Percentiles rank a stretch among this genome's conserved stretches.
Conservation (phyloP, 2,797 vertebrate species). For the Yasuhikotakia modesta region DNA sequence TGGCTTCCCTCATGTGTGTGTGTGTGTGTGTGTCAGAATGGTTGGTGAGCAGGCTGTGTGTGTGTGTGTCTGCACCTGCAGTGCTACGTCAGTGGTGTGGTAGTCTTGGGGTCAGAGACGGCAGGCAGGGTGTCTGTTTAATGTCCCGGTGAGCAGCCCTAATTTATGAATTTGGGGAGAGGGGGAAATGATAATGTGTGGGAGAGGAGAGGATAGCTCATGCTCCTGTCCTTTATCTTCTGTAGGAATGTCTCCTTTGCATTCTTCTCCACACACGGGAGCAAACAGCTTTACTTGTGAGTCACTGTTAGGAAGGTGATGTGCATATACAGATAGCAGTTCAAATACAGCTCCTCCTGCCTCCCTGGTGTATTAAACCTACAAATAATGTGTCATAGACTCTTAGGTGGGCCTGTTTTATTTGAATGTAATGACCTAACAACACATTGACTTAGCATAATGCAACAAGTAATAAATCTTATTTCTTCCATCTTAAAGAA, state of each 20-base stretch:
- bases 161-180: constrained; percentile 64
- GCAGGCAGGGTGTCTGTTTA: constrained; percentile 65
- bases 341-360: not conserved
- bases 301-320: constrained; percentile 8
- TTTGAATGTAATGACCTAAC: not conserved
- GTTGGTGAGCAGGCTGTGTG: constrained; percentile 14
- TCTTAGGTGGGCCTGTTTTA: not conserved
- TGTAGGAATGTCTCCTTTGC: constrained; percentile 45
- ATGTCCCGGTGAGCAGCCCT: constrained; percentile 61
- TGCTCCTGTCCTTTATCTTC: constrained; percentile 49
- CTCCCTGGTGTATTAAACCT: not conserved
- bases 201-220: constrained; percentile 55
- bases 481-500: not conserved
- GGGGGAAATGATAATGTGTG: constrained; percentile 46
- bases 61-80: constrained; percentile 60
- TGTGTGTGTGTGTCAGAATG: constrained; percentile 20
- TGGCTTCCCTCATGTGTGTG: constrained; percentile 18
- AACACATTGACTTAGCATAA: not conserved
- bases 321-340: not conserved
- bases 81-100: constrained; percentile 63
- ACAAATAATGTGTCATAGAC: not conserved
- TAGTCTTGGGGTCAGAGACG: constrained; percentile 60
- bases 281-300: constrained; percentile 2
- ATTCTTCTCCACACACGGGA: constrained; percentile 38
- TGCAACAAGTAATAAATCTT: not conserved